Percentiles rank a stretch among this genome's conserved stretches.
These are phyloP conservation scores for Catharus minimus DNA, from an alignment of 2,113 vertebrate species.

Conservation along the genomic window DNA sequence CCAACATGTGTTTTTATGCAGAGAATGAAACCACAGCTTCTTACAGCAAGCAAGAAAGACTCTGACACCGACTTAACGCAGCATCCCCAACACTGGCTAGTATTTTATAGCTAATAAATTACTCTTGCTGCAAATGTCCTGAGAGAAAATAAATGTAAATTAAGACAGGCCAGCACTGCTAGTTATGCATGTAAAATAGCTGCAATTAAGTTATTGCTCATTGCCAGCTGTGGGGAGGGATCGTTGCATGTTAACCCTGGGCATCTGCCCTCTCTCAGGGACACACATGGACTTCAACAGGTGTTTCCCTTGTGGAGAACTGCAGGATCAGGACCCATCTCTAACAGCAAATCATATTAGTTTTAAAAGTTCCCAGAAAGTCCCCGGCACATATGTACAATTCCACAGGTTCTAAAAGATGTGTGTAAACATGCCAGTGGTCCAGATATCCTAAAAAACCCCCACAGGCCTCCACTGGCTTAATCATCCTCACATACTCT, in stretches of 20 bases:
- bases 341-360: not conserved
- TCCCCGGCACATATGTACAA: not conserved
- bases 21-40: not conserved
- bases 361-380: not conserved
- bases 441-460: not conserved
- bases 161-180: not conserved
- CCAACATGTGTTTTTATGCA: not conserved
- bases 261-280: not conserved
- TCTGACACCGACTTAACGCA: accelerated
- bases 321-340: not conserved
- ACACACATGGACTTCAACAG: not conserved
- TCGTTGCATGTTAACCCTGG: not conserved
- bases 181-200: not conserved
- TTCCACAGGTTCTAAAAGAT: not conserved
- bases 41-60: not conserved
- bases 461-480: not conserved
- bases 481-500: not conserved
- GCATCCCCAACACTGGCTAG: not conserved
- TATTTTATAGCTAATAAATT: not conserved
- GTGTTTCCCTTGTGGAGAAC: not conserved
- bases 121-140: not conserved
- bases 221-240: not conserved
- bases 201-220: slow-evolving; percentile 17
- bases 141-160: not conserved
- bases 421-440: not conserved